Evolutionary conservation across 1,140 invertebrate species (phyloP).

Genomic region (Tribolium madens): DNA sequence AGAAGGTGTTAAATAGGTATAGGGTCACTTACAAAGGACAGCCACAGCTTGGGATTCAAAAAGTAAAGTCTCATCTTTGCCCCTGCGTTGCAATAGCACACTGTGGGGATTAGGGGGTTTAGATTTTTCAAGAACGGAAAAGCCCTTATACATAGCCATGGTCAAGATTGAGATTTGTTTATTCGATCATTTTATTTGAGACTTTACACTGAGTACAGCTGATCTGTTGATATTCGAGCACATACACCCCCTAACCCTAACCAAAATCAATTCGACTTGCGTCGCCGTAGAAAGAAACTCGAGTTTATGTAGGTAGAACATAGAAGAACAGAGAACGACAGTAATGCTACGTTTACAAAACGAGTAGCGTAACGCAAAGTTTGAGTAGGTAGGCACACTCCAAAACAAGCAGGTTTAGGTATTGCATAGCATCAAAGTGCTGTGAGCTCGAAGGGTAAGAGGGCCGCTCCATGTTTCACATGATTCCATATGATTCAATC

Average conservation of each 20-base stretch:
- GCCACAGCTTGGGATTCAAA: slow-evolving; percentile 93
- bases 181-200: slow-evolving; percentile 7
- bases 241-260: slow-evolving; percentile 39
- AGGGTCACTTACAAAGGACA: slow-evolving; percentile 77
- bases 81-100: slow-evolving; percentile 88
- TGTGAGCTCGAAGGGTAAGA: background rate
- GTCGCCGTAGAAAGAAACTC: slow-evolving; percentile 16
- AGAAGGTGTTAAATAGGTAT: background rate
- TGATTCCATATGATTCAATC: no score
- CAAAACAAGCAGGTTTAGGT: background rate
- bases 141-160: slow-evolving; percentile 95
- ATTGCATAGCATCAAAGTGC: background rate
- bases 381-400: background rate
- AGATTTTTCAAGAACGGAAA: slow-evolving; percentile 89
- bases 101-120: slow-evolving; percentile 89
- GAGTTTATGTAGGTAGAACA: background rate
- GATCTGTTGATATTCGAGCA: slow-evolving; percentile 39
- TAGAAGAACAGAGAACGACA: background rate
- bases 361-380: background rate
- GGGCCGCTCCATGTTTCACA: no score
- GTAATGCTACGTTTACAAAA: background rate
- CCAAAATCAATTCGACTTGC: slow-evolving; percentile 36
- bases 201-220: slow-evolving; percentile 28
- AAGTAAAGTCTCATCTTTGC: slow-evolving; percentile 86
- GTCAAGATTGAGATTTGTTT: background rate